Conservation (phyloP, 2,888 invertebrate genomes). For the Fabriciana adippe region DNA sequence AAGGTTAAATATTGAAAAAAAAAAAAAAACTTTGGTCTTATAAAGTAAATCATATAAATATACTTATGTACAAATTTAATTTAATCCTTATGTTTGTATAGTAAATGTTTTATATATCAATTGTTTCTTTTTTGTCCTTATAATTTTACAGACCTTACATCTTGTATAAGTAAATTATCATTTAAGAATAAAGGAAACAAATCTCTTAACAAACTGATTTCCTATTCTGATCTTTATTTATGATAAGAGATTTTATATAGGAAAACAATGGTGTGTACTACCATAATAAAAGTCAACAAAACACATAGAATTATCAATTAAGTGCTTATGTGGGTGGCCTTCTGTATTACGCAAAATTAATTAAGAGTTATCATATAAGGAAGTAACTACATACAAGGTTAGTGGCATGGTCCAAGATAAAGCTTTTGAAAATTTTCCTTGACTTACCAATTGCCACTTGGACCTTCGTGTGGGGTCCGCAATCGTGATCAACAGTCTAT, state of each 20-base stretch:
- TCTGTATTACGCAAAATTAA: conserved; percentile 66
- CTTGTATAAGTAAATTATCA: neutral
- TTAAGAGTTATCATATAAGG: conserved; percentile 73
- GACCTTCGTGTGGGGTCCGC: conserved; percentile 91
- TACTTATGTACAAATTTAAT: too few relatives aligned
- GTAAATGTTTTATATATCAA: neutral
- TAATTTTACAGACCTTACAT: neutral
- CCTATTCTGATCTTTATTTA: neutral
- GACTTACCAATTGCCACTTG: conserved; percentile 93
- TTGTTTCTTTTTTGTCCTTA: neutral
- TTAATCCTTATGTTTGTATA: neutral
- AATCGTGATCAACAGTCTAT: conserved; percentile 90
- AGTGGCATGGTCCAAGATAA: conserved; percentile 51
- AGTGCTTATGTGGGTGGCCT: conserved; percentile 59
- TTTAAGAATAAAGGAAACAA: neutral
- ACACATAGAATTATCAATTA: conserved; percentile 48
- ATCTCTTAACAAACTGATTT: neutral
- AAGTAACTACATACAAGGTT: conserved; percentile 69
- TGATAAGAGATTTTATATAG: conserved; percentile 5
- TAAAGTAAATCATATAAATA: too few relatives aligned
- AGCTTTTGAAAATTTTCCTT: conserved; percentile 39
- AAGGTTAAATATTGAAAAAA: too few relatives aligned
- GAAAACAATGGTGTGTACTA: conserved; percentile 4
- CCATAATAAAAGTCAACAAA: conserved; percentile 46
- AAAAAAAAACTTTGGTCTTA: too few relatives aligned